phyloP scores from a whole-genome alignment of 2,113 vertebrate species.

The Elephas maximus region DNA sequence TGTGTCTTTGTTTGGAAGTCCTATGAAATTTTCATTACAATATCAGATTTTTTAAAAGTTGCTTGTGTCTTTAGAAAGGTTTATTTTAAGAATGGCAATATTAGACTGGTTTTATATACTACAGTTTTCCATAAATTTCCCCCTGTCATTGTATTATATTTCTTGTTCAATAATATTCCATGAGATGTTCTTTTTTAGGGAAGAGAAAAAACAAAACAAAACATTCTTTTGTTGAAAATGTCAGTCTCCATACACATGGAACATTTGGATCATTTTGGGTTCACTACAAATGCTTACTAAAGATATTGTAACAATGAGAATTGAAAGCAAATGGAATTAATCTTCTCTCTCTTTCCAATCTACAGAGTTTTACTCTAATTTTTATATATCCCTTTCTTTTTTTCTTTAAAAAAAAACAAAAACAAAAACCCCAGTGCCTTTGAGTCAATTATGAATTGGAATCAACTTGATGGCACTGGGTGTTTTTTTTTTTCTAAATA shows the following conservation, averaged over 20 bases:
- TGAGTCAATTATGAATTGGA: too few relatives aligned
- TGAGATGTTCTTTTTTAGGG: neutral
- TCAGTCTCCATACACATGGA: constrained; percentile 39
- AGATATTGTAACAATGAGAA: constrained; percentile 12
- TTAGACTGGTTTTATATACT: neutral
- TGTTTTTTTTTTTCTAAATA: constrained; percentile 25
- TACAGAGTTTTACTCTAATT: neutral
- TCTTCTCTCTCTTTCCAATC: neutral
- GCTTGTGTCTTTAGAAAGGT: constrained; percentile 58
- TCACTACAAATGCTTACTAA: constrained; percentile 12
- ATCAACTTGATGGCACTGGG: too few relatives aligned
- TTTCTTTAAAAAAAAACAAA: neutral
- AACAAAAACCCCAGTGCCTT: too few relatives aligned
- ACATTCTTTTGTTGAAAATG: constrained; percentile 26
- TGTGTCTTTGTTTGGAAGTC: constrained; percentile 64
- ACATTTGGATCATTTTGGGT: neutral
- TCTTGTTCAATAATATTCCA: constrained; percentile 15
- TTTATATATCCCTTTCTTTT: constrained; percentile 27
- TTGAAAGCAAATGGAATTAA: constrained; percentile 36
- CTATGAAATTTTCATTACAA: constrained; percentile 75
- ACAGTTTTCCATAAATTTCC: constrained; percentile 8
- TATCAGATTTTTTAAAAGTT: constrained; percentile 61
- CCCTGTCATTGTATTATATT: neutral
- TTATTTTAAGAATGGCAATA: constrained; percentile 17
- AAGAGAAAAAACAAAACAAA: neutral